phyloP scores from a whole-genome alignment of 2,888 invertebrate genomes.

The Tanypteryx hageni region DNA sequence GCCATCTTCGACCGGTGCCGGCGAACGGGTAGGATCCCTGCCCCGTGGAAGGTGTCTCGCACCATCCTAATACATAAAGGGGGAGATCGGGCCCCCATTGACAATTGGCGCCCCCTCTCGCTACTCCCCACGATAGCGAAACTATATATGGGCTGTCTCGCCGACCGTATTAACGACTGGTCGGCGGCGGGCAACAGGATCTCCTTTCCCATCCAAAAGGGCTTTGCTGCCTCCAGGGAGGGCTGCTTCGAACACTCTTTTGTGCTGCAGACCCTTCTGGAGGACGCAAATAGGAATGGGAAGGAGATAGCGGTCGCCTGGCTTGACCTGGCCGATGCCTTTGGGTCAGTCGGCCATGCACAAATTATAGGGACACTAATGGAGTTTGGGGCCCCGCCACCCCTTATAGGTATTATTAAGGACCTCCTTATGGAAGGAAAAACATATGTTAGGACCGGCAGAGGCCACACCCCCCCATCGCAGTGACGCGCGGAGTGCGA shows the following conservation, averaged over 20 bases:
- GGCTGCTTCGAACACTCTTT: slow-evolving; percentile 21
- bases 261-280: slow-evolving; percentile 72
- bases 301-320: slow-evolving; percentile 71
- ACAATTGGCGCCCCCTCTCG: no score
- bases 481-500: slow-evolving; percentile 43
- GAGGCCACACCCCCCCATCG: neutral
- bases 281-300: slow-evolving; percentile 68
- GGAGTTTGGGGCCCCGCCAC: neutral
- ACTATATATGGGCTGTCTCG: no score
- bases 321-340: slow-evolving; percentile 67
- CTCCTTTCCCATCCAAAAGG: slow-evolving; percentile 42
- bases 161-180: no score
- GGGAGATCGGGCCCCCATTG: no score
- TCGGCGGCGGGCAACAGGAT: slow-evolving; percentile 65
- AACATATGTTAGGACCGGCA: no score
- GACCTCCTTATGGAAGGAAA: no score
- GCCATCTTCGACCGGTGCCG: slow-evolving; percentile 64
- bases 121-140: no score
- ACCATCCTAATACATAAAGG: no score
- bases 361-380: no score
- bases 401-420: no score
- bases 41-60: slow-evolving; percentile 68
- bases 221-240: slow-evolving; percentile 65
- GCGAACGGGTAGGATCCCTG: neutral
- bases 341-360: slow-evolving; percentile 72